phyloP scores from a whole-genome alignment of 2,888 invertebrate species.

The Trachelus tabidus region DNA sequence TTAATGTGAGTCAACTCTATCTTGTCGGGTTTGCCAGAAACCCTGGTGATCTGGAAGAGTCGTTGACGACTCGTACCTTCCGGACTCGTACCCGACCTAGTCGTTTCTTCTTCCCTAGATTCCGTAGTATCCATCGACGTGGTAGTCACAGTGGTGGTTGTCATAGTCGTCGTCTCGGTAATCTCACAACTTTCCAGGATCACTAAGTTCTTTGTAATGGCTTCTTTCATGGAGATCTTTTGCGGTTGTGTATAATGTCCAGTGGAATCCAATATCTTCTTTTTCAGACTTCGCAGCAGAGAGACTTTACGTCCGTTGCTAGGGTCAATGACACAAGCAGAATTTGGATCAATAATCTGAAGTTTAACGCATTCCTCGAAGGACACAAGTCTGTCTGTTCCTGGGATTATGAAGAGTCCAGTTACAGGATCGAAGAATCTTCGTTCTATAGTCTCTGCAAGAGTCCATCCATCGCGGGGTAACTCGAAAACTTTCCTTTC shows the following conservation, averaged over 20 bases:
- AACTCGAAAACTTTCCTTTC: constrained; percentile 81
- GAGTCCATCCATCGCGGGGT: constrained; percentile 85
- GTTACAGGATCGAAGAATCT: constrained; percentile 84
- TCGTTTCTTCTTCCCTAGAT: constrained; percentile 64
- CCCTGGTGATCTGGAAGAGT: constrained; percentile 78
- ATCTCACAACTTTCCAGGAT: constrained; percentile 67
- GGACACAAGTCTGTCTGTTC: constrained; percentile 84
- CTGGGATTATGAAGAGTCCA: constrained; percentile 88
- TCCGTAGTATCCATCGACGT: not conserved
- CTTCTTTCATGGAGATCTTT: constrained; percentile 78
- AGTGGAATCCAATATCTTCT: constrained; percentile 80
- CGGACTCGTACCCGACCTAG: constrained; percentile 59
- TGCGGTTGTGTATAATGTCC: constrained; percentile 77
- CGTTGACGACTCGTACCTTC: constrained; percentile 71
- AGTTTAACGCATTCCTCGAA: constrained; percentile 89
- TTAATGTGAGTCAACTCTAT: constrained; percentile 75
- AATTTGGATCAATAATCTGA: constrained; percentile 86
- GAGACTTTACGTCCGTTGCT: constrained; percentile 76
- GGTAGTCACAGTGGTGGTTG: not conserved
- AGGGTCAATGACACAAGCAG: constrained; percentile 85
- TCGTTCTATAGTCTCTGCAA: constrained; percentile 85
- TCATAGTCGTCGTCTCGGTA: not conserved
- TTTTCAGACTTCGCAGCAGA: constrained; percentile 80
- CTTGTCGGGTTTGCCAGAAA: constrained; percentile 78
- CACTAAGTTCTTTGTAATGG: constrained; percentile 76